phyloP scores from a whole-genome alignment of 2,797 vertebrate species.

The Yasuhikotakia modesta region DNA sequence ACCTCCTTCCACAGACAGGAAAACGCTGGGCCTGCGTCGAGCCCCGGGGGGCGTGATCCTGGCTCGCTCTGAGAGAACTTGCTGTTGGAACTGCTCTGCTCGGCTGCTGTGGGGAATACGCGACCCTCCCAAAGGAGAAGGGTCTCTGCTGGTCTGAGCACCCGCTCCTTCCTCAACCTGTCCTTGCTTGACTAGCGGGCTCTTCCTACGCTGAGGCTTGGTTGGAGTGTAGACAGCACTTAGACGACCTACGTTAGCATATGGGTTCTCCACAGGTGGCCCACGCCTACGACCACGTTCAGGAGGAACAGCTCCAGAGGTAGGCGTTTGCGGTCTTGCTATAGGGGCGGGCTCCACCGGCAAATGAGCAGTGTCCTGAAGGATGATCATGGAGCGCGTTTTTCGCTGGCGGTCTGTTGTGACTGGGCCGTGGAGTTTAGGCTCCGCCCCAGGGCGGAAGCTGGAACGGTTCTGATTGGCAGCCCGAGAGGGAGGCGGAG shows the following conservation, averaged over 20 bases:
- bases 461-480: constrained; percentile 91
- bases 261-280: constrained; percentile 89
- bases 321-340: constrained; percentile 73
- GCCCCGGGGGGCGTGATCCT: constrained; percentile 75
- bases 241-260: constrained; percentile 92
- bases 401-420: constrained; percentile 89
- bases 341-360: constrained; percentile 77
- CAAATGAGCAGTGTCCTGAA: constrained; percentile 88
- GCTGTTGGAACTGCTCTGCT: constrained; percentile 85
- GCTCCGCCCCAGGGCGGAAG: constrained; percentile 92
- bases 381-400: constrained; percentile 97
- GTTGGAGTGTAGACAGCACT: constrained; percentile 86
- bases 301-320: constrained; percentile 75
- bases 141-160: constrained; percentile 57
- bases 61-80: constrained; percentile 79
- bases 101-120: constrained; percentile 82
- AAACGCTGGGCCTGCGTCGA: constrained; percentile 88
- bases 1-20: constrained; percentile 93
- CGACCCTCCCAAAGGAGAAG: constrained; percentile 66
- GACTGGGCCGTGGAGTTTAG: constrained; percentile 84
- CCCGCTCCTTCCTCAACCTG: constrained; percentile 90
- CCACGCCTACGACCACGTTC: constrained; percentile 74
- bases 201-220: constrained; percentile 96
- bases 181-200: constrained; percentile 93
- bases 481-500: constrained; percentile 86